Conservation (phyloP, 2,797 vertebrate genomes). For the Anguilla pacifica region DNA sequence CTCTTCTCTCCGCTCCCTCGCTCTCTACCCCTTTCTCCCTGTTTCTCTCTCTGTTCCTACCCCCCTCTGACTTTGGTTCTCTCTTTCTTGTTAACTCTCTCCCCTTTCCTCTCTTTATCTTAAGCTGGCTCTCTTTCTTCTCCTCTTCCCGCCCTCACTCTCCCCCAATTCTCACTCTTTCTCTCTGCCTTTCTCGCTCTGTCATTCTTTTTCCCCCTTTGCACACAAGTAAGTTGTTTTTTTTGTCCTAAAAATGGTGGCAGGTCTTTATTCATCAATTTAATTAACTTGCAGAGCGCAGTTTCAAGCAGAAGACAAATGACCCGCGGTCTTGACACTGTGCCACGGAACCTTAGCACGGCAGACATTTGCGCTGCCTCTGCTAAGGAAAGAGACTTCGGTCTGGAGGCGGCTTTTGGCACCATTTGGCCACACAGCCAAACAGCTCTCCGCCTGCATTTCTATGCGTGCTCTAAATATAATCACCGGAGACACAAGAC, state of each 20-base stretch:
- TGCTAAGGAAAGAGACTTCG: neutral
- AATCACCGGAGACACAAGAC: neutral
- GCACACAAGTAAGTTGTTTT: conserved; percentile 57
- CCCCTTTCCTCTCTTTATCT: neutral
- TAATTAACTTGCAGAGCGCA: conserved; percentile 69
- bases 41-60: neutral
- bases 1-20: neutral
- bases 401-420: conserved; percentile 4
- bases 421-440: neutral
- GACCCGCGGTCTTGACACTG: conserved; percentile 65
- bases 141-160: conserved; percentile 11
- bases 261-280: conserved; percentile 68
- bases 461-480: neutral
- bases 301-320: conserved; percentile 67
- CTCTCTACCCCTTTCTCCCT: conserved; percentile 51
- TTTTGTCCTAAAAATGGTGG: conserved; percentile 61
- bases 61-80: neutral
- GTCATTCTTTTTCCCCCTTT: conserved; percentile 44
- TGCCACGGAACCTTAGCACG: conserved; percentile 54
- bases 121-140: conserved; percentile 49
- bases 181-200: conserved; percentile 47
- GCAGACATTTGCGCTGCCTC: conserved; percentile 51
- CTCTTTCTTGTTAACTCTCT: neutral
- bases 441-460: neutral
- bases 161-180: conserved; percentile 36